Base-by-base conservation (phyloP, 2,797 vertebrate species). In the Eleutherodactylus coqui region DNA sequence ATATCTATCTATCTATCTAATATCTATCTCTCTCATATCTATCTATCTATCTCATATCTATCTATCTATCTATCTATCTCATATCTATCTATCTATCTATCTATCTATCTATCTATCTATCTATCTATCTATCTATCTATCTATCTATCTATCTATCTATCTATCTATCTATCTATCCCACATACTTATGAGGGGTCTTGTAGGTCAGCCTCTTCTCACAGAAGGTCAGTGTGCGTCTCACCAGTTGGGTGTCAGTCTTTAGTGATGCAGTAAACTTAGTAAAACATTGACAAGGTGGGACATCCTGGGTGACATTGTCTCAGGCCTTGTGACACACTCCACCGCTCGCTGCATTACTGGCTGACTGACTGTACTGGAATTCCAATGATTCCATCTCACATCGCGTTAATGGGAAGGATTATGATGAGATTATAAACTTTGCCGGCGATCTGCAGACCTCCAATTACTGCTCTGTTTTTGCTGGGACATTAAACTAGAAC, bases 251-350 rank as follows among this genome's bases (percentile, higher is more conserved):
- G 89, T 83, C 83, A 64, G 82, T 43, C 87, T 27, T 85, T 53
- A 47, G 84, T 80, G 76, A 90, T 47, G 60, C 88, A 60, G 77
- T 51, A 85, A 88, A 84, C 81, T 85, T 88, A 83, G 90, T 90
- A 45, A 90, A 92, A 90, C 51, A 91, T 91, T 91, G 72, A 90
- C 53, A 0, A 0, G 16, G 36, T 24, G 43, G 43, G 29, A 36
- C 75, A 70, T 34, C 9, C 62, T 1, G 17, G 3, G 8, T 16
- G 84, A 76, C 79, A 1, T 84, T 82, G 69, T 73, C 87, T 84
- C 80, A 34, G 0, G 0, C 85, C 55, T 4, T 51, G 69, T 27
- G 82, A 85, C 62, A 84, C 53, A 16, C 79, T 82, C 58, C 62
- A 36, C 5, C 83, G 83, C 76, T 80, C 14, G 69, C 7, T 72